phyloP scores from a whole-genome alignment of 2,888 invertebrate species.

The Ophion costatus region DNA sequence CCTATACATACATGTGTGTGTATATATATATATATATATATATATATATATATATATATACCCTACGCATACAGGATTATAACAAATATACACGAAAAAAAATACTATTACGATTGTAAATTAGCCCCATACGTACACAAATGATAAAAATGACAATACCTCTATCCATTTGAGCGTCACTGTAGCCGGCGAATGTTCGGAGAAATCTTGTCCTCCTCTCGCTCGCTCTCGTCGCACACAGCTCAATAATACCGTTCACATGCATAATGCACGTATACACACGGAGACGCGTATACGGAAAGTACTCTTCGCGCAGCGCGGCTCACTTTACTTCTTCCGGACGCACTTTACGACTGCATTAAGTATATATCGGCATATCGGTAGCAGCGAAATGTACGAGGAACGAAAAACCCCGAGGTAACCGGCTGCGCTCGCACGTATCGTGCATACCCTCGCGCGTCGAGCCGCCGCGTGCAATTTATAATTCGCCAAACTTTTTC shows the following conservation, averaged over 20 bases:
- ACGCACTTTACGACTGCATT: slow-evolving; percentile 63
- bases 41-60: neutral
- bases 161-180: slow-evolving; percentile 54
- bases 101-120: neutral
- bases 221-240: slow-evolving; percentile 24
- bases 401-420: slow-evolving; percentile 33
- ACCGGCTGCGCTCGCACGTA: neutral
- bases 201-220: slow-evolving; percentile 27
- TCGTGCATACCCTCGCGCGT: slow-evolving; percentile 6
- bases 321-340: slow-evolving; percentile 47
- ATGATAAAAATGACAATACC: slow-evolving; percentile 34
- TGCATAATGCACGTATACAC: slow-evolving; percentile 10
- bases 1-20: too few relatives aligned
- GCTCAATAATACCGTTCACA: slow-evolving; percentile 16
- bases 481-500: slow-evolving; percentile 19
- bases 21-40: too few relatives aligned
- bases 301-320: slow-evolving; percentile 24
- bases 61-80: neutral
- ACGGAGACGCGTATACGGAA: slow-evolving; percentile 17
- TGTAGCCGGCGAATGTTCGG: slow-evolving; percentile 43
- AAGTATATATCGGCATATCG: slow-evolving; percentile 51
- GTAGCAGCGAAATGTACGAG: slow-evolving; percentile 40
- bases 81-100: neutral
- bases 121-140: neutral
- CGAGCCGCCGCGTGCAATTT: slow-evolving; percentile 14